A percentile compares a stretch with the other conserved stretches of the same genome.
Evolutionary conservation across 2,797 vertebrate genomes (phyloP).

Genomic region (Mionectes olivaceus): DNA sequence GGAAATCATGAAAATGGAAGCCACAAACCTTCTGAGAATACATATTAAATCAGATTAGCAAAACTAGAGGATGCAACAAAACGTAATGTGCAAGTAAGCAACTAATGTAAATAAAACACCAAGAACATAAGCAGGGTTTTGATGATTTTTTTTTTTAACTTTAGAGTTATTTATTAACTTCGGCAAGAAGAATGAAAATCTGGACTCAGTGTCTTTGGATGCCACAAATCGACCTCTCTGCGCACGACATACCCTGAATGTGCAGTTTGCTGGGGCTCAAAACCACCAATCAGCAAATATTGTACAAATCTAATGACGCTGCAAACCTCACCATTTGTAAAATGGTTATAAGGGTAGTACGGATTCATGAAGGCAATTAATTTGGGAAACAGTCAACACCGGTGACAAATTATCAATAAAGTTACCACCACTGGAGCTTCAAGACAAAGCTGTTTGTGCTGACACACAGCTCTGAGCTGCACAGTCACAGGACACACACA

Average conservation of each 20-base stretch:
- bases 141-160: not conserved
- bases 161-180: not conserved
- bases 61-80: not conserved
- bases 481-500: not conserved
- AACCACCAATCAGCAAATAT: not conserved
- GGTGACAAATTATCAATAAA: not conserved
- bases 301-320: not conserved
- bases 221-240: not conserved
- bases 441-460: not conserved
- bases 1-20: constrained; percentile 21
- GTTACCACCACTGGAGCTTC: not conserved
- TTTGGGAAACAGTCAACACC: not conserved
- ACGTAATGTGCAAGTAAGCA: not conserved
- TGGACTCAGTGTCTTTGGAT: not conserved
- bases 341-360: not conserved
- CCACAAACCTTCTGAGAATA: constrained; percentile 22
- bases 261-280: not conserved
- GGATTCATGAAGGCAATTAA: not conserved
- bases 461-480: not conserved
- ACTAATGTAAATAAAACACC: not conserved
- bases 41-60: not conserved
- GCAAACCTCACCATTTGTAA: not conserved
- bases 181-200: not conserved
- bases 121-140: not conserved
- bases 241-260: not conserved